phyloP scores from a whole-genome alignment of 2,797 vertebrate species.

The Cyclura pinguis region DNA sequence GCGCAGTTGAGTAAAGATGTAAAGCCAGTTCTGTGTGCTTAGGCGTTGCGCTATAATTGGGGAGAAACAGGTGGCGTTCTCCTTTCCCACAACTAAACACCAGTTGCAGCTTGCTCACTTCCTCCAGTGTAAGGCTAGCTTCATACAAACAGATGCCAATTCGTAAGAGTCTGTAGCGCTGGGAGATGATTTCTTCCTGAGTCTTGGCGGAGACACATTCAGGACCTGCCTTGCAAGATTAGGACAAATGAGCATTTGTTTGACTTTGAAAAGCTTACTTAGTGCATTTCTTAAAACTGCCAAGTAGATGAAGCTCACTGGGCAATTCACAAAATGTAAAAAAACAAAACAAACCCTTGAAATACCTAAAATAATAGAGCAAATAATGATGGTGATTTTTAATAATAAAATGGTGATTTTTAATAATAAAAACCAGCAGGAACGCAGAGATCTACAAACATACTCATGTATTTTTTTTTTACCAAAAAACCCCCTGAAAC shows the following conservation, averaged over 20 bases:
- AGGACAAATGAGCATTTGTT: background rate
- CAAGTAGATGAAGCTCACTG: background rate
- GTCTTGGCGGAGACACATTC: background rate
- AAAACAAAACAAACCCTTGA: no score
- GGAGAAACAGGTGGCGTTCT: background rate
- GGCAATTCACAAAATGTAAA: no score
- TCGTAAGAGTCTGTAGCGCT: background rate
- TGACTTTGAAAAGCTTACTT: background rate
- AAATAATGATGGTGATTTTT: no score
- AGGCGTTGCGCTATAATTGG: background rate
- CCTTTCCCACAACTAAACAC: background rate
- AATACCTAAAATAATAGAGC: no score
- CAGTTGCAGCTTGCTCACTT: background rate
- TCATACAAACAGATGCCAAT: background rate
- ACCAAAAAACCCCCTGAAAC: no score
- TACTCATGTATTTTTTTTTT: no score
- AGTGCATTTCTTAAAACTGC: background rate
- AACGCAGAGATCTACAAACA: no score
- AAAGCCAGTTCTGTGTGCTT: background rate
- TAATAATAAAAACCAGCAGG: no score
- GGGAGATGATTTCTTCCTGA: background rate
- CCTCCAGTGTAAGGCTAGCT: background rate
- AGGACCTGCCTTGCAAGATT: background rate
- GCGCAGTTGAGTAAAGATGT: background rate
- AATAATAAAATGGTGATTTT: no score